Conservation (phyloP, 2,888 invertebrate species). For the Nomada flava region DNA sequence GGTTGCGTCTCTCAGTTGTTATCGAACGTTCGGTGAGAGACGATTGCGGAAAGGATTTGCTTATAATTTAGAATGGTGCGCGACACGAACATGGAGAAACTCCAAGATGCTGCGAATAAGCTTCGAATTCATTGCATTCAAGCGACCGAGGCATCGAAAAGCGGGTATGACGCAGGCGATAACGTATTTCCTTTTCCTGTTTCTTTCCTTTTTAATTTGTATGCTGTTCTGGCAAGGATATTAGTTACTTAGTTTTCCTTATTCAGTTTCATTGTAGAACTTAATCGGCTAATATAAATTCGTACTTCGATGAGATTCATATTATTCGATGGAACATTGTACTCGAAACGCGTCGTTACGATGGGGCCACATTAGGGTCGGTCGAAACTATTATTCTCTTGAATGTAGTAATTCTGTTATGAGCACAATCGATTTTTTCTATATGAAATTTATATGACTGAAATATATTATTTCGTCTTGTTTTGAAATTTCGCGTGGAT, state of each 20-base stretch:
- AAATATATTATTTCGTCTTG: background rate
- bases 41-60: background rate
- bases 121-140: slow-evolving; percentile 87
- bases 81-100: slow-evolving; percentile 78
- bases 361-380: no score
- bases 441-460: no score
- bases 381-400: no score
- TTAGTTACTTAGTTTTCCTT: no score
- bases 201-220: background rate
- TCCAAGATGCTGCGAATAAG: slow-evolving; percentile 87
- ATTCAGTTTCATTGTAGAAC: no score
- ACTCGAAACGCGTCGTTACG: no score
- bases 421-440: no score
- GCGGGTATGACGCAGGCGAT: slow-evolving; percentile 85
- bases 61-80: slow-evolving; percentile 71
- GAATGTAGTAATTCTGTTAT: no score
- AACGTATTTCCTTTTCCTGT: background rate
- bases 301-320: no score
- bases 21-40: slow-evolving; percentile 66
- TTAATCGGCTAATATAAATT: no score
- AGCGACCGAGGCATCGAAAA: slow-evolving; percentile 88
- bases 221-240: no score
- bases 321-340: no score
- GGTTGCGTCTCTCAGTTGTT: slow-evolving; percentile 69
- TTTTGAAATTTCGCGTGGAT: background rate